phyloP scores from a whole-genome alignment of 35 echinoderm and acorn worm genomes.

The Amphiura filiformis region DNA sequence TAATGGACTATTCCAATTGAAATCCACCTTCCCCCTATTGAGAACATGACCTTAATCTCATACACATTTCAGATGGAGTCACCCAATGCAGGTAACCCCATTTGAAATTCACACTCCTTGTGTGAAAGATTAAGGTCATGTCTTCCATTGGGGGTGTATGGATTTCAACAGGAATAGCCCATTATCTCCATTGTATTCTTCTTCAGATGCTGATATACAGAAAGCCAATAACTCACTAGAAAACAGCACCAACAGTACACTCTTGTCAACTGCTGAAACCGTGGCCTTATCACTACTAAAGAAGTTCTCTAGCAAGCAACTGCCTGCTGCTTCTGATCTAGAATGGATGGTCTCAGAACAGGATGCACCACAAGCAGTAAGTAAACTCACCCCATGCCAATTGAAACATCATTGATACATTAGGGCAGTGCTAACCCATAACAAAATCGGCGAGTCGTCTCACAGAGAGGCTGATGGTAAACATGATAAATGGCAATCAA shows the following conservation, averaged over 20 bases:
- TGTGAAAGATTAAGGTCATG: no score
- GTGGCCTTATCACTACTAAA: constrained; percentile 85
- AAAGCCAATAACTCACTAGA: constrained; percentile 22
- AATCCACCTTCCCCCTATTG: no score
- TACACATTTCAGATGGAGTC: no score
- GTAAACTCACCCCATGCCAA: no score
- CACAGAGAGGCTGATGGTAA: not conserved
- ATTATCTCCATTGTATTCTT: no score
- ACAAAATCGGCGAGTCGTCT: not conserved
- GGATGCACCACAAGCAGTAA: constrained; percentile 92
- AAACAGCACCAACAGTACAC: constrained; percentile 9
- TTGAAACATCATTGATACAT: no score
- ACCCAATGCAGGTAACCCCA: no score
- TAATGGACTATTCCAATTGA: no score
- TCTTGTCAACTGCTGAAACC: constrained; percentile 65
- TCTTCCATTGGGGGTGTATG: no score
- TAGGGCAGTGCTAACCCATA: not conserved
- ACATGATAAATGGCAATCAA: not conserved
- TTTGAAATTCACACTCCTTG: no score
- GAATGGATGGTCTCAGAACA: constrained; percentile 95
- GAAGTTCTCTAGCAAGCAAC: constrained; percentile 91
- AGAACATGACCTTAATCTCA: no score
- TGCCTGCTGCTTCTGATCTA: constrained; percentile 86
- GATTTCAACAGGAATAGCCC: no score
- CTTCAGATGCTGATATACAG: constrained; percentile 86